Conservation (phyloP, 2,888 invertebrate genomes). For the Sinhomidia bicolor region DNA sequence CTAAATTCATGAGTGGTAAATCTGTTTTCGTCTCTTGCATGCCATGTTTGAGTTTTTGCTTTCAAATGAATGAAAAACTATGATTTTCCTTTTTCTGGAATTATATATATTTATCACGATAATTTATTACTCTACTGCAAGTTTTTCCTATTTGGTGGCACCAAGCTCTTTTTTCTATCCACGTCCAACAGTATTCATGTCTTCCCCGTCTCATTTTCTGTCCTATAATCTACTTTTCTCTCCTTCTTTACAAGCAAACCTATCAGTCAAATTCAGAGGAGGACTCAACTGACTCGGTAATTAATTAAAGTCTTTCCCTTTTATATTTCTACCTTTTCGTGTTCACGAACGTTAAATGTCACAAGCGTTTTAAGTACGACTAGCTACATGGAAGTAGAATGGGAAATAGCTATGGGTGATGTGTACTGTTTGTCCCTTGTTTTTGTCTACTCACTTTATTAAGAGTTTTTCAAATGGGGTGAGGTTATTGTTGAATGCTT, state of each 20-base stretch:
- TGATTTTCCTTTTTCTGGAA: neutral
- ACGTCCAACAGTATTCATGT: neutral
- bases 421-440: neutral
- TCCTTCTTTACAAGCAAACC: slow-evolving; percentile 79
- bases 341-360: neutral
- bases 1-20: neutral
- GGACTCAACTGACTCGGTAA: slow-evolving; percentile 80
- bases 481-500: slow-evolving; percentile 8
- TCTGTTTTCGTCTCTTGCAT: neutral
- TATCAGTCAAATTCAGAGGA: slow-evolving; percentile 80
- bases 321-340: slow-evolving; percentile 21
- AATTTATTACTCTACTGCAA: neutral
- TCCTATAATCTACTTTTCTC: slow-evolving; percentile 73
- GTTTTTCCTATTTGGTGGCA: slow-evolving; percentile 24
- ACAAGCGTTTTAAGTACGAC: neutral
- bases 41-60: slow-evolving; percentile 2
- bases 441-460: no score
- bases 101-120: neutral
- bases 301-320: slow-evolving; percentile 46
- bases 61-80: neutral
- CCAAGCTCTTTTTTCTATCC: slow-evolving; percentile 9
- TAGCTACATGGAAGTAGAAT: neutral
- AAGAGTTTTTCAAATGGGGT: neutral
- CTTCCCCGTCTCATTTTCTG: slow-evolving; percentile 47
- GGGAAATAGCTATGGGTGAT: neutral